Base-by-base conservation (phyloP, 2,888 invertebrate genomes). In the Cataglyphis altisquamis region DNA sequence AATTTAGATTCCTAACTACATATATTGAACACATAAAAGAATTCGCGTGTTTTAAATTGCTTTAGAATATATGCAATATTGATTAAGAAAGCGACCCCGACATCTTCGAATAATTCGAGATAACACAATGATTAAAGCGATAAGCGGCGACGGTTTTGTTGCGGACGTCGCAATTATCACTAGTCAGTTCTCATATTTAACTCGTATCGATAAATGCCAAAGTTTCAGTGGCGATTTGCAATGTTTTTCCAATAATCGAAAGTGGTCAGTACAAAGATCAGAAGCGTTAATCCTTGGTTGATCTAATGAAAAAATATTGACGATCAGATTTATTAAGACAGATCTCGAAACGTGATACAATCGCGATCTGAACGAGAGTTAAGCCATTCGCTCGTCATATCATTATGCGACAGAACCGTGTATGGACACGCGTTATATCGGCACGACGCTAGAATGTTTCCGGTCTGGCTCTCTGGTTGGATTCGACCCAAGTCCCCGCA, bases 61-160 rank as follows among this genome's bases (percentile, higher is more conserved):
- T 62, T 1, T 64, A n/a, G 32, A n/a, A 45, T 41, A 21, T 39
- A 70, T 8, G 0, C 15, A 18, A 29, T 21, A 0, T 8, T 0
- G n/a, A 77, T 39, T 66, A 15, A 36, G 48, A 66, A 15, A 45
- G 52, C 6, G 18, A 64, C 39, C 9, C n/a, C 45, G 32, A 45
- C 41, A 39, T 45, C 21, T 60, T 60, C 18, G 25, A 48, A 25
- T 2, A 12, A 25, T 81, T 25, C 39, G 41, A 45, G 83, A 83
- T 84, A 85, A 68, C 73, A 10, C n/a, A 60, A 83, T 48, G 85
- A 68, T 81, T 82, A 32, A 39, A 62, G 41, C 73, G 88, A 88
- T 88, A 87, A 87, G 85, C n/a, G 39, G n/a, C 57, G 66, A 52
- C 36, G n/a, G 8, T 77, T 74, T 68, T 8, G 0, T 55, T 12